Evolutionary conservation across 2,797 vertebrate genomes (phyloP).

Genomic region (Podarcis siculus): DNA sequence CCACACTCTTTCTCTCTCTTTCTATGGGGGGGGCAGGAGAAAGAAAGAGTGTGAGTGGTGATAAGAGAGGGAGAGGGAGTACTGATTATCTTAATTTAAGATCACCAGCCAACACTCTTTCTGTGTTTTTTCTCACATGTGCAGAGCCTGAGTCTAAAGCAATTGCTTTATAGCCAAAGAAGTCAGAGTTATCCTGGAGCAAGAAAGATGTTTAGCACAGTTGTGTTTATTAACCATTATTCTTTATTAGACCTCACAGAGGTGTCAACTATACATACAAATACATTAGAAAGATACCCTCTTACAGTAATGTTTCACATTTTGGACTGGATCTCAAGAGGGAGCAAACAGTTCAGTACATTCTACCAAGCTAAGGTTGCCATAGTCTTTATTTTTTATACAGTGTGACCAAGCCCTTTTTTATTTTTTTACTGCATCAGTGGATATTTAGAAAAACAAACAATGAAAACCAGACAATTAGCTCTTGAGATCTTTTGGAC

Average conservation of each 20-base stretch:
- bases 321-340: constrained; percentile 71
- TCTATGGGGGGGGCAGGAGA: not conserved
- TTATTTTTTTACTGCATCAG: constrained; percentile 45
- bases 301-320: constrained; percentile 71
- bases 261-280: constrained; percentile 77
- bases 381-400: constrained; percentile 57
- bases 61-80: too few species aligned
- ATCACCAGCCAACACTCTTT: not conserved
- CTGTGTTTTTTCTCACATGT: not conserved
- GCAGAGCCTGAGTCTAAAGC: constrained; percentile 48
- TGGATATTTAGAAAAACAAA: constrained; percentile 54
- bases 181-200: not conserved
- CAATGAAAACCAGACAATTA: constrained; percentile 59
- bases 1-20: not conserved
- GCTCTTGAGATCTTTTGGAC: constrained; percentile 55
- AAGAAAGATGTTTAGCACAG: constrained; percentile 69
- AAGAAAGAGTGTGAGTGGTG: too few species aligned
- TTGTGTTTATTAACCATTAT: constrained; percentile 76
- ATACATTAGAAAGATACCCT: constrained; percentile 75
- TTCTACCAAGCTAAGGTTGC: constrained; percentile 75
- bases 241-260: constrained; percentile 78
- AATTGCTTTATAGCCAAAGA: not conserved
- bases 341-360: constrained; percentile 75
- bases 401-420: constrained; percentile 62
- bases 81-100: too few species aligned